Evolutionary conservation across 2,113 vertebrate species (phyloP), one percentile per base, ranked within the genome.

Genomic region (Athene cunicularia): DNA sequence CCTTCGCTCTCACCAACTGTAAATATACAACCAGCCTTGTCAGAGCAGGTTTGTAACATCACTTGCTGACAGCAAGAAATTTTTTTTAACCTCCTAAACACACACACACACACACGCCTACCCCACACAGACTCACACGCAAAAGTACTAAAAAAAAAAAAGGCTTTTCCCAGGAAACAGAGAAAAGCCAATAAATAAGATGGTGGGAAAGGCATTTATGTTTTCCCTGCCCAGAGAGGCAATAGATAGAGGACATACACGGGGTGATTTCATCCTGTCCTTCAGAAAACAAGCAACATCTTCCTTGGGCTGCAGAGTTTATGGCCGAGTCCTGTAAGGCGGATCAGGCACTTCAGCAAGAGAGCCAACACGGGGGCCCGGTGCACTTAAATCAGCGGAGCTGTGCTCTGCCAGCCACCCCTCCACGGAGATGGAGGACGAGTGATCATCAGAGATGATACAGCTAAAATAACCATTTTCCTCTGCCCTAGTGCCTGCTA

Each of bases 21-120:
- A 98, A 98, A 98, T 98, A 98, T 97, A 98, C 97, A 97, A 97
- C 97, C 96, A 97, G 98, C 97, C 98, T 98, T 98, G 98, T 98
- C 98, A 98, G 96, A 98, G 96, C 98, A 98, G 98, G 95, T 95
- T 97, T 97, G 97, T 95, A 97, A 97, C 97, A 98, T 97, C 97
- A 94, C 94, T 92, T 93, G 90, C 96, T 97, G 98, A 98, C 98
- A 97, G 98, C 96, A 73, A 96, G 96, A 77, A 64, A 90, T 91
- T 96, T 92, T 95, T 97, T 97, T 92, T 92, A 96, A 95, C 95
- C 96, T 96, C 95, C 96, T 87, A 94, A 95, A 95, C 93, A 93
- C 95, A 93, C 73, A 89, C 95, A 93, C 73, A 89, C 71, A 39
- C 27, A 39, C 27, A 14, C 50, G 5, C 60, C 80, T 77, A 32